Evolutionary conservation across 2,797 vertebrate species (phyloP), one percentile per base, ranked within the genome.

Genomic region (Coluber constrictor): DNA sequence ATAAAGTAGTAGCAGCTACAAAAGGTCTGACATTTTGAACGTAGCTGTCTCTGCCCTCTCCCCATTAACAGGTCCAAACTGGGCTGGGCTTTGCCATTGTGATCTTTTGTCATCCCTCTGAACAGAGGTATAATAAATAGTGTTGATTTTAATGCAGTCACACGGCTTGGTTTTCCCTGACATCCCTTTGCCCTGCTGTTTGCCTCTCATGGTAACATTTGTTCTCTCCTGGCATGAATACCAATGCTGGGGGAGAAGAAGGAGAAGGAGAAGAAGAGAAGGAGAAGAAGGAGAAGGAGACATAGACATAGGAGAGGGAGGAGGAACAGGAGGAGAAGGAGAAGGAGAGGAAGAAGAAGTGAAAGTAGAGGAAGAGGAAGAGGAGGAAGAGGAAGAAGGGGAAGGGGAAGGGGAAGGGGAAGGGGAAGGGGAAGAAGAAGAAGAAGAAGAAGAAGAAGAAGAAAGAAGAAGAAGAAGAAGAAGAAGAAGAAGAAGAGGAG

Each of bases 1-100:
- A 99, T 99, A 99, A 99, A 99, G 98, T 98, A 99, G 98, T 99
- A 98, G 97, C 96, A 97, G 96, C 98, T 97, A 99, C 99, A 99
- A 99, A 99, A 98, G 98, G 98, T 97, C 97, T 99, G 99, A 99
- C 99, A 99, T 98, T 98, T 99, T 99, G 98, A 98, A 99, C 99
- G 98, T 99, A 97, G 98, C 98, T 98, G 98, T 97, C 98, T 98
- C 98, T 98, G 98, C 98, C 97, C 97, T 98, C 98, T 98, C 97
- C 97, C 97, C 96, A 97, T 97, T 97, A 83, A 97, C 97, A 97
- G 98, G 97, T 98, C 98, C 97, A 97, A 96, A 97, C 97, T 96
- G 98, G 98, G 98, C 96, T 97, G 98, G 97, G 97, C 97, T 98
- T 96, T 98, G 98, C 98, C 98, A 98, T 98, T 98, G 97, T 97